These are phyloP conservation scores for Poecilus cupreus DNA, from an alignment of 2,888 invertebrate genomes.

Conservation along the genomic window DNA sequence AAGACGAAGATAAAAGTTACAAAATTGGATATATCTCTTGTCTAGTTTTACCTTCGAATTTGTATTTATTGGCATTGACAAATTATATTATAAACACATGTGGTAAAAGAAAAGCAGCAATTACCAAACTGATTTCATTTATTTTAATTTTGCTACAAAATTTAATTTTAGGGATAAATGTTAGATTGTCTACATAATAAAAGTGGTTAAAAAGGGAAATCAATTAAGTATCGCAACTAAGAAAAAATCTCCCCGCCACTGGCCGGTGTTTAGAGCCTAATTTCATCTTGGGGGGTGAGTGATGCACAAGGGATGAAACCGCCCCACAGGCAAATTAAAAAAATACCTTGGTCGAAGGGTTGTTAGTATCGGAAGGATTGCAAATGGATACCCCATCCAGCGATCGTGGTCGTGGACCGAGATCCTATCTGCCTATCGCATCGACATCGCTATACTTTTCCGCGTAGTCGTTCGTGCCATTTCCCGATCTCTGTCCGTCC, in stretches of 20 bases:
- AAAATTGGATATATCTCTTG: too few relatives aligned
- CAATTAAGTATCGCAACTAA: too few relatives aligned
- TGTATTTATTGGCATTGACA: too few relatives aligned
- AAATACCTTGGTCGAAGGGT: slow-evolving; percentile 49
- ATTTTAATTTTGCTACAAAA: too few relatives aligned
- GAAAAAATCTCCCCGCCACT: background rate
- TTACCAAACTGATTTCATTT: too few relatives aligned
- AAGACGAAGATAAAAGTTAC: too few relatives aligned
- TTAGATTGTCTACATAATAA: too few relatives aligned
- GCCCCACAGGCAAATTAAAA: slow-evolving; percentile 51
- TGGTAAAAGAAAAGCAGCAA: too few relatives aligned
- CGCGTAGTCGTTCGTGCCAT: background rate
- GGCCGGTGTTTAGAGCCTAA: slow-evolving; percentile 26
- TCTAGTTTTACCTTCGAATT: too few relatives aligned
- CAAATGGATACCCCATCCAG: slow-evolving; percentile 26
- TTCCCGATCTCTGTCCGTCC: slow-evolving; percentile 3
- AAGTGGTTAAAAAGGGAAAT: too few relatives aligned
- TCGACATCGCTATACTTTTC: background rate
- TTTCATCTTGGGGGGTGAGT: slow-evolving; percentile 36
- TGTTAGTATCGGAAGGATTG: slow-evolving; percentile 38
- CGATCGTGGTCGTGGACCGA: background rate
- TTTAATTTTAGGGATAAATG: too few relatives aligned
- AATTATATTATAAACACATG: too few relatives aligned
- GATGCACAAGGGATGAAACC: slow-evolving; percentile 42
- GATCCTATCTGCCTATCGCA: slow-evolving; percentile 4